Conservation (phyloP, 2,888 invertebrate species). For the Zeuzera pyrina region DNA sequence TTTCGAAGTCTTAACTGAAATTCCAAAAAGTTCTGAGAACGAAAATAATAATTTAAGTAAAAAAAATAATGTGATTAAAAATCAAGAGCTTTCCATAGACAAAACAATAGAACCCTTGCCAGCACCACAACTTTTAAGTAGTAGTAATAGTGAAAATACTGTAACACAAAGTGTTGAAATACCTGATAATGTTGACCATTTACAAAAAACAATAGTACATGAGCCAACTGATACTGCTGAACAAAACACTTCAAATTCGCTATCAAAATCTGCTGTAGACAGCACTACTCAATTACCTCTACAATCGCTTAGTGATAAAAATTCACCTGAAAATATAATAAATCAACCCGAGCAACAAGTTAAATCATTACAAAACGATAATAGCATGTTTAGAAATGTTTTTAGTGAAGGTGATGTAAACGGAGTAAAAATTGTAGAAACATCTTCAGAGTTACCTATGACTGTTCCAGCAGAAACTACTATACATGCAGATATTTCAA, state of each 20-base stretch:
- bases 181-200: slow-evolving; percentile 26
- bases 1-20: too few species aligned
- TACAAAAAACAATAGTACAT: slow-evolving; percentile 22
- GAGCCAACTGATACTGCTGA: slow-evolving; percentile 25
- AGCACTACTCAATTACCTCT: not conserved
- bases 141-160: slow-evolving; percentile 19
- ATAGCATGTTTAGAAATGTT: too few species aligned
- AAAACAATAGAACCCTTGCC: slow-evolving; percentile 7
- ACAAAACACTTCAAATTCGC: slow-evolving; percentile 24
- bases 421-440: too few species aligned
- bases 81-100: slow-evolving; percentile 5
- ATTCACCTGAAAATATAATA: not conserved
- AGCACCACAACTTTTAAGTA: slow-evolving; percentile 17
- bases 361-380: too few species aligned
- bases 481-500: too few species aligned
- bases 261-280: not conserved
- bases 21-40: too few species aligned
- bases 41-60: not conserved
- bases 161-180: slow-evolving; percentile 18
- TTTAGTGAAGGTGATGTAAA: too few species aligned
- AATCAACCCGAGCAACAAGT: too few species aligned
- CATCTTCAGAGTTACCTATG: too few species aligned
- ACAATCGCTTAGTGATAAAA: not conserved
- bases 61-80: not conserved
- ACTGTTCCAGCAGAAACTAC: too few species aligned